A percentile compares a stretch with the other conserved stretches of the same genome.
phyloP scores from a whole-genome alignment of 2,797 vertebrate species.

The Poeciliopsis turneri region DNA sequence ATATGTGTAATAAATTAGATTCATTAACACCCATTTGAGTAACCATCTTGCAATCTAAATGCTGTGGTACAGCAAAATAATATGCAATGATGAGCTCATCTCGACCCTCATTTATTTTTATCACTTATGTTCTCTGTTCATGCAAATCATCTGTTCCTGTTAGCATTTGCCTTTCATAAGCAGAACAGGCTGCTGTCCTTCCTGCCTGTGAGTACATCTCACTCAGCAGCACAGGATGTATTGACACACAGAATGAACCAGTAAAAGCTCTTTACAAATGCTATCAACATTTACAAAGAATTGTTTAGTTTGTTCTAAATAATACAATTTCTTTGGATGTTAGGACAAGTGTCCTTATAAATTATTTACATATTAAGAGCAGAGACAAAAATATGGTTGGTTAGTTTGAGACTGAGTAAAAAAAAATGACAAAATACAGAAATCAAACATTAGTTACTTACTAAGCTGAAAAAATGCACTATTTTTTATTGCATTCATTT shows the following conservation, averaged over 20 bases:
- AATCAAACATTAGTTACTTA: not conserved
- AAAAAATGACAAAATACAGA: not conserved
- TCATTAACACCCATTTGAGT: not conserved
- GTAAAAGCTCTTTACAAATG: not conserved
- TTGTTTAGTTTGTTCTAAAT: not conserved
- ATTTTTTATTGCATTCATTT: not conserved
- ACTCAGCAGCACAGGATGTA: conserved; percentile 7
- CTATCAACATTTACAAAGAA: not conserved
- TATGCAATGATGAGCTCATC: not conserved
- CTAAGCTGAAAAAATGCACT: not conserved
- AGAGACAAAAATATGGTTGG: not conserved
- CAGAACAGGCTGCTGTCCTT: conserved; percentile 20
- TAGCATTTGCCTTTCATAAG: conserved; percentile 39
- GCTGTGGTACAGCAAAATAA: not conserved
- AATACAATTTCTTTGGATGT: not conserved
- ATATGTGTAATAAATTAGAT: not conserved
- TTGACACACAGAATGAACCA: conserved; percentile 1
- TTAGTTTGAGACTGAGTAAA: not conserved
- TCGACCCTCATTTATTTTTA: conserved; percentile 8
- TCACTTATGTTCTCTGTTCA: conserved; percentile 23
- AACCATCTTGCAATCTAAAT: not conserved
- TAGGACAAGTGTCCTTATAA: not conserved
- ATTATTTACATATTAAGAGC: not conserved
- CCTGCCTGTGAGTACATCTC: conserved; percentile 14
- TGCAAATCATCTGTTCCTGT: conserved; percentile 48